phyloP scores from a whole-genome alignment of 2,113 vertebrate genomes.

The Notiomystis cincta region DNA sequence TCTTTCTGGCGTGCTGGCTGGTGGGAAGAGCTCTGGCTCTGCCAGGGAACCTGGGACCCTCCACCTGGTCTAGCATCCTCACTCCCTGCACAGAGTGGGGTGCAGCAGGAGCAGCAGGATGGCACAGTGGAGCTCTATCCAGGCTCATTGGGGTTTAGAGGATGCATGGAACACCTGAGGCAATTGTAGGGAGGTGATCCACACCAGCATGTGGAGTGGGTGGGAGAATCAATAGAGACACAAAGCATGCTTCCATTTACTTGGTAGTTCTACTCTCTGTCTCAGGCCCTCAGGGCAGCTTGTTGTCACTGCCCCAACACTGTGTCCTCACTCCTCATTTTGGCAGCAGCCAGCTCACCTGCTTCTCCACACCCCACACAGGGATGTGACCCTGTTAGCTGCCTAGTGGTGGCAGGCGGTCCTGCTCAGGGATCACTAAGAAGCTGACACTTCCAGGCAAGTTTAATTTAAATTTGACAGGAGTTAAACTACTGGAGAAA shows the following conservation, averaged over 20 bases:
- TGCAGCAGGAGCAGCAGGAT: neutral
- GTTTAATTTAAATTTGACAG: neutral
- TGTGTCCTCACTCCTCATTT: neutral
- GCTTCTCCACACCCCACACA: fast-evolving
- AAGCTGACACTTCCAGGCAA: neutral
- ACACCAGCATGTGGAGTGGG: fast-evolving
- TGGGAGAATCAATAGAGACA: neutral
- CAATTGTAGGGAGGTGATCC: fast-evolving
- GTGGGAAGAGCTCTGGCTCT: neutral
- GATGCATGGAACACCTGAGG: neutral
- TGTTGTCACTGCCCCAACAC: neutral
- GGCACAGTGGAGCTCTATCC: neutral
- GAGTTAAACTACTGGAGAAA: neutral
- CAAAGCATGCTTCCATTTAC: neutral
- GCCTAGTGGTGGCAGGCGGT: neutral
- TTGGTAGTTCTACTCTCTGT: neutral
- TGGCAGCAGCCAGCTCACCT: neutral
- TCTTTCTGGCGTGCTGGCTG: neutral
- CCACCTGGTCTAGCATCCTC: neutral
- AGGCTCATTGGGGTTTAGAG: neutral
- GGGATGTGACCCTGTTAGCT: neutral
- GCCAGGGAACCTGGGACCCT: neutral
- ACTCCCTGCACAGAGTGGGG: too few relatives aligned
- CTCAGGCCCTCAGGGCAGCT: neutral
- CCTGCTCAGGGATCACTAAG: fast-evolving